Conservation (phyloP, 2,888 invertebrate genomes). For the Acleris emargana region DNA sequence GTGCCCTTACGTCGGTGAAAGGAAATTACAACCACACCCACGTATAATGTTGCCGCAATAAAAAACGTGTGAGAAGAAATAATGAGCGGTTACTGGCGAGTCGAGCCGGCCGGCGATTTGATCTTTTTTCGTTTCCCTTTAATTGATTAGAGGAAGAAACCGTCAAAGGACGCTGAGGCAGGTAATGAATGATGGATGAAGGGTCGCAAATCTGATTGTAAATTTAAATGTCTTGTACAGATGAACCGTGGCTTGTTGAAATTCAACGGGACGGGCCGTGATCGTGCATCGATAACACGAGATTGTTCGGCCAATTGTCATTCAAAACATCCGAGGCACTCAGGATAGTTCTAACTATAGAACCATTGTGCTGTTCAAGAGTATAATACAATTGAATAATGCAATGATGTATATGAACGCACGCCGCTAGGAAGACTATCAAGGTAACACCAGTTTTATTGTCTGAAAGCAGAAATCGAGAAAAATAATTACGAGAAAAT, state of each 20-base stretch:
- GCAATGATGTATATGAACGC: background rate
- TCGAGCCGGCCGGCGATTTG: slow-evolving; percentile 67
- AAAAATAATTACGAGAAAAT: too few species aligned
- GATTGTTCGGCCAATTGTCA: slow-evolving; percentile 56
- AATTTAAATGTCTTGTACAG: slow-evolving; percentile 74
- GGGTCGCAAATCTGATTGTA: slow-evolving; percentile 70
- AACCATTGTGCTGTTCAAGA: slow-evolving; percentile 16
- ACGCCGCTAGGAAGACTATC: background rate
- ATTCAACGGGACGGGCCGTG: slow-evolving; percentile 65
- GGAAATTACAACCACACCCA: slow-evolving; percentile 85
- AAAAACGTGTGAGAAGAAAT: slow-evolving; percentile 84
- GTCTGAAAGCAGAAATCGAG: too few species aligned
- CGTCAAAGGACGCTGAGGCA: slow-evolving; percentile 55
- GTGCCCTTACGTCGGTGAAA: slow-evolving; percentile 84
- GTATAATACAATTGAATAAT: background rate
- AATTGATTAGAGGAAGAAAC: slow-evolving; percentile 75
- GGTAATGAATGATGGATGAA: slow-evolving; percentile 76
- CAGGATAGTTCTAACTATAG: slow-evolving; percentile 26
- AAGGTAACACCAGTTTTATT: background rate
- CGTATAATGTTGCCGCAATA: slow-evolving; percentile 83
- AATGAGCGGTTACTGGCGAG: slow-evolving; percentile 83
- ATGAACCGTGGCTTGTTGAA: slow-evolving; percentile 61
- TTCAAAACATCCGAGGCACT: slow-evolving; percentile 46
- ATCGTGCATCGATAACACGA: slow-evolving; percentile 54
- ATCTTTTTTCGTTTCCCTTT: slow-evolving; percentile 70